Conservation (phyloP, 2,113 vertebrate species). For the Machaerirhynchus nigripectus region DNA sequence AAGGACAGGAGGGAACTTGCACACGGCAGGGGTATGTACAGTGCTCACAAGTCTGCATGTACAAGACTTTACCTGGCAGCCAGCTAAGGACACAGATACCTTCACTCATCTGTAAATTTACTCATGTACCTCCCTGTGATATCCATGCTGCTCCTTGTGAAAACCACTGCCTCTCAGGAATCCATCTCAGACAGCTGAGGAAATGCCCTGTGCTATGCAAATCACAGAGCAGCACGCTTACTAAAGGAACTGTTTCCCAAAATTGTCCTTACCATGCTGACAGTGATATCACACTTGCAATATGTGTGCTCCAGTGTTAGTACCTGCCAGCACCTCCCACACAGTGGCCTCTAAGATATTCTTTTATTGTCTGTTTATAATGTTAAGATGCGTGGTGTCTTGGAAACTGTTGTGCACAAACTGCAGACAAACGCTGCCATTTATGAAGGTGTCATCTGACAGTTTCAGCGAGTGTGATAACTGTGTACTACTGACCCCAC, state of each 20-base stretch:
- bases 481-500: not conserved
- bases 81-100: not conserved
- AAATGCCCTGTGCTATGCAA: not conserved
- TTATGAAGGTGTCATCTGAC: not conserved
- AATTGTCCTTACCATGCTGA: not conserved
- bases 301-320: not conserved
- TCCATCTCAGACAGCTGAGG: not conserved
- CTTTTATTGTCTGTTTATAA: not conserved
- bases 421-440: not conserved
- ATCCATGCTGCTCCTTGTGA: fast-evolving
- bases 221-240: not conserved
- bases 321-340: not conserved
- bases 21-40: fast-evolving
- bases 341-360: not conserved
- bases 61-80: not conserved
- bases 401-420: not conserved
- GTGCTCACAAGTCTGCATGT: not conserved
- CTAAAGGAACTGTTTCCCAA: not conserved
- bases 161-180: not conserved
- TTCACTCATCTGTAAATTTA: not conserved
- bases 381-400: not conserved
- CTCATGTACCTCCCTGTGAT: not conserved
- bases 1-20: not conserved
- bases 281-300: fast-evolving
- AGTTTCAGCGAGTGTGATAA: not conserved